Evolutionary conservation across 2,888 invertebrate genomes (phyloP), one percentile per base, ranked within the genome.

Genomic region (Mimumesa dahlbomi): DNA sequence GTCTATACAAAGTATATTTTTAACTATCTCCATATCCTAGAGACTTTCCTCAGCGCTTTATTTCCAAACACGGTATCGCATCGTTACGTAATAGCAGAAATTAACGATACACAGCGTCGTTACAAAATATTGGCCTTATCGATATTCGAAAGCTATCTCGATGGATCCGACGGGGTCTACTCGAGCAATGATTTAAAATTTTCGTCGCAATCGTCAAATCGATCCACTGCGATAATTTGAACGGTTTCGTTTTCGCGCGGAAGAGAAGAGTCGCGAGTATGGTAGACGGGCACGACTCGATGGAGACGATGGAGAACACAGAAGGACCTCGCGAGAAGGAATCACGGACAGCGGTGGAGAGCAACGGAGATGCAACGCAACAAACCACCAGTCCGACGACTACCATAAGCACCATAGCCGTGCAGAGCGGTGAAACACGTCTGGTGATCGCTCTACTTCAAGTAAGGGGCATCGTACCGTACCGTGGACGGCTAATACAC

Each of bases 381-480:
- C 77, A 75, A 72, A 68, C 65, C 57, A 76, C 64, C 53, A 46
- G 56, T 52, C 91, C 92, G 79, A 94, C 95, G 58, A 96, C 96
- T 66, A 96, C 96, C 81, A 94, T 97, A 85, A 96, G 96, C 89
- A 97, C 97, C 63, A 96, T 97, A 80, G 97, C 96, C 48, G 95
- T 97, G 71, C 95, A 96, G 88, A 95, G 96, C 87, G 96, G 96
- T 75, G 93, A 93, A 82, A 95, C 96, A 45, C 93, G 95, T 88
- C 93, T 97, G 86, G 95, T 97, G 85, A 95, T 97, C 84, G 97
- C 97, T 73, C 91, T 97, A 75, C 92, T 97, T 80, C 95, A 96
- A 93, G 97, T 97, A 94, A 90, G 94, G 89, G 38, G 50, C 58
- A 62, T 52, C 50, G 31, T 61, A 58, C 57, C 50, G 57, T 46